These are phyloP conservation scores for Trisateles emortualis DNA, from an alignment of 2,888 invertebrate genomes.

Conservation along the genomic window DNA sequence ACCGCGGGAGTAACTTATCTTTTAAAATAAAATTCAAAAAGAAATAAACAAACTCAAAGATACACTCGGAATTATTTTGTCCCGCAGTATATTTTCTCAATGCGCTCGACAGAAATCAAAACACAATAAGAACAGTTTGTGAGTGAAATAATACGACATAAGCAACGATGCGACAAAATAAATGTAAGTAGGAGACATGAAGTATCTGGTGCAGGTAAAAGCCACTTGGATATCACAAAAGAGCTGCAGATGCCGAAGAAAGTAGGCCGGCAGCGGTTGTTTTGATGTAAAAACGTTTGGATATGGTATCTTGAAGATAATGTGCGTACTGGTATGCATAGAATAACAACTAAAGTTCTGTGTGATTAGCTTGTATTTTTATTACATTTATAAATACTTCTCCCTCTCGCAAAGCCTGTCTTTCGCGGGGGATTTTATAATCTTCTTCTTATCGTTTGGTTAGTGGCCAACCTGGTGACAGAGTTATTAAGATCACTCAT, in stretches of 20 bases:
- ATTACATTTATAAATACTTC: no score
- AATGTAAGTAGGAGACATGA: conserved; percentile 41
- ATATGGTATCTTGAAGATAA: conserved; percentile 36
- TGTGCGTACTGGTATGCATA: conserved; percentile 1
- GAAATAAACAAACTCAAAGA: no score
- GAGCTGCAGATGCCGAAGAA: conserved; percentile 59
- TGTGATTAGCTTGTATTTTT: no score
- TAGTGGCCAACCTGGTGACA: no score
- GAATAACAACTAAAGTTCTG: no score
- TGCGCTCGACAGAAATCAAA: background rate
- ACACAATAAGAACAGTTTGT: background rate
- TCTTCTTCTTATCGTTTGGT: no score
- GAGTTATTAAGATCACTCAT: no score
- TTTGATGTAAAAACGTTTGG: conserved; percentile 27
- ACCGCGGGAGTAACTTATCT: no score
- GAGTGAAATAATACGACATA: conserved; percentile 12
- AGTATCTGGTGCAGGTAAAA: conserved; percentile 68
- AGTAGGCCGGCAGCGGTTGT: conserved; percentile 62
- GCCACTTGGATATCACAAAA: conserved; percentile 70
- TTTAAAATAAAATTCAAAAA: no score
- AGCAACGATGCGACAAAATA: conserved; percentile 32
- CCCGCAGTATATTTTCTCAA: background rate
- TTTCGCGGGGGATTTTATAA: no score
- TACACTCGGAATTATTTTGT: no score
- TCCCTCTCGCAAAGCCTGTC: no score